Base-by-base conservation (phyloP, 2,113 vertebrate genomes). In the Sorex fumeus region DNA sequence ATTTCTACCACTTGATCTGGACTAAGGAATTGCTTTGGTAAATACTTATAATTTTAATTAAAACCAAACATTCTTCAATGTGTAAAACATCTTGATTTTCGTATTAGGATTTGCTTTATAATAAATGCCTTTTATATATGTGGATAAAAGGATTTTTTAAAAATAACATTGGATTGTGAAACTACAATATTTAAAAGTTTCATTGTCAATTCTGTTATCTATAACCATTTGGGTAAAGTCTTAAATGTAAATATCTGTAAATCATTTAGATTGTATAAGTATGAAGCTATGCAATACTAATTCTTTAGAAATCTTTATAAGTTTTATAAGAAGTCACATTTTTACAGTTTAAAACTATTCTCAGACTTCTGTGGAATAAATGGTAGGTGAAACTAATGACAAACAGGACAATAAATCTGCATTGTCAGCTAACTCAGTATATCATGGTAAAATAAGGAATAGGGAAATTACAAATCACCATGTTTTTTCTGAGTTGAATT, bases 41-140 rank as follows among this genome's bases (percentile, higher is more conserved):
- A 30, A 70, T 91, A 87, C 69, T 90, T 83, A 79, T 70, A 79
- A 82, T 91, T 87, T 91, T 93, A 87, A 70, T 72, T 88, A 32
- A 92, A 94, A 57, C 25, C 87, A 87, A 93, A 47, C 64, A 83
- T 71, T 4, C 13, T 34, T 2, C 79, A 53, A 81, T 87, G 32
- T 6, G 66, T 93, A 81, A 87, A 60, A 66, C 12, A 76, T 53
- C 15, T 90, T 50, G 11, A 76, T 94, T 88, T 90, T 94, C 27
- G 47, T 84, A 70, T 78, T 87, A 81, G 53, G 27, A 43, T 90
- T 90, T 89, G 16, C 36, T 85, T 94, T 28, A 80, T 87, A 79
- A 70, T 36, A 62, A 80, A 91, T 90, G 60, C 15, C 15, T 71
- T 90, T 92, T 85, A 53, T 74, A 32, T 88, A 83, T 83, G 16